Conservation (phyloP, 2,888 invertebrate species). For the Drosophila barbarae region DNA sequence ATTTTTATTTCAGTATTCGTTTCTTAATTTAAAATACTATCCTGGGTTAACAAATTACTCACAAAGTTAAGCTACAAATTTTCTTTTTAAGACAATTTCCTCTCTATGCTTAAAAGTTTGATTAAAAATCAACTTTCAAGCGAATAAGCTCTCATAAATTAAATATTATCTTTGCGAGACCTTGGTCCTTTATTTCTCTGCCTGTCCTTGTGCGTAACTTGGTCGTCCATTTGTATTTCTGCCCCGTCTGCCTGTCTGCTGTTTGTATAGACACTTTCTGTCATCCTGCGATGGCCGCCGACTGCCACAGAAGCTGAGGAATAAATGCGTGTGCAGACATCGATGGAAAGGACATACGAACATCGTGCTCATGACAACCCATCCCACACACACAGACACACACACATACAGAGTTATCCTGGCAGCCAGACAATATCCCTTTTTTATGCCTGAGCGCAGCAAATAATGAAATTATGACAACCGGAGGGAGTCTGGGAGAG, state of each 20-base stretch:
- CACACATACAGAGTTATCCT: slow-evolving; percentile 10
- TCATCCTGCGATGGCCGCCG: slow-evolving; percentile 45
- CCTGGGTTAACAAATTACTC: background rate
- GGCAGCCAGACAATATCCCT: slow-evolving; percentile 58
- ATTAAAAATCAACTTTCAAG: slow-evolving; percentile 1
- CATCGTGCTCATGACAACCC: slow-evolving; percentile 40
- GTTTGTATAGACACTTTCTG: slow-evolving; percentile 70
- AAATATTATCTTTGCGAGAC: background rate
- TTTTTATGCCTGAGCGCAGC: slow-evolving; percentile 69
- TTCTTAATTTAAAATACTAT: background rate
- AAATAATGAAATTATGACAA: slow-evolving; percentile 70
- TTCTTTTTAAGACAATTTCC: too few species aligned
- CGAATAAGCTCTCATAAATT: background rate
- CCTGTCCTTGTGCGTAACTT: slow-evolving; percentile 24
- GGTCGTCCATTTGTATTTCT: slow-evolving; percentile 28
- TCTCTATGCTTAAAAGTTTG: background rate
- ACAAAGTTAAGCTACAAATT: background rate
- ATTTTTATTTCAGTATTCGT: background rate
- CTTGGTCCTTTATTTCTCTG: slow-evolving; percentile 2
- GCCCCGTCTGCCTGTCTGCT: slow-evolving; percentile 42
- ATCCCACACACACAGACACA: slow-evolving; percentile 6
- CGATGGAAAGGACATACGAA: slow-evolving; percentile 40
- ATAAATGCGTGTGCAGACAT: slow-evolving; percentile 65
- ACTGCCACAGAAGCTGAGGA: slow-evolving; percentile 35
- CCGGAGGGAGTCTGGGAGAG: background rate